A percentile compares a stretch with the other conserved stretches of the same genome.
Conservation (phyloP, 2,888 invertebrate genomes). For the Halictus ligatus region DNA sequence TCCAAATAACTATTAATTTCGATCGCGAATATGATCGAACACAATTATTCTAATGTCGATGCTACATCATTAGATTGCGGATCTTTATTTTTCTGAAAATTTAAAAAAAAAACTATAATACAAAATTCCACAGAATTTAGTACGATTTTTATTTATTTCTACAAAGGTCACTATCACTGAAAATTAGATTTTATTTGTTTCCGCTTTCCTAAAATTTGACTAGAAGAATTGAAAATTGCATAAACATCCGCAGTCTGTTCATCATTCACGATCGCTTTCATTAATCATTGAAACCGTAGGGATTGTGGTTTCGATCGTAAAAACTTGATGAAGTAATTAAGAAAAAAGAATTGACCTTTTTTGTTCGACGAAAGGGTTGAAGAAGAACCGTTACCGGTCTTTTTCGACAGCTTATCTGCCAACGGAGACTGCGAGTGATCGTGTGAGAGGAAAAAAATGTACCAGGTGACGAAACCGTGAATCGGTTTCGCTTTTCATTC, state of each 20-base stretch:
- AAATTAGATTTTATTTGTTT: no score
- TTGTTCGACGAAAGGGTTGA: slow-evolving; percentile 15
- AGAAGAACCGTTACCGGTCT: slow-evolving; percentile 32
- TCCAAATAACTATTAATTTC: not conserved
- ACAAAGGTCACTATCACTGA: no score
- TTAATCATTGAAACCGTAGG: not conserved
- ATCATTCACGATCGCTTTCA: not conserved
- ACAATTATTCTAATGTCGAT: not conserved
- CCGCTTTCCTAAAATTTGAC: no score
- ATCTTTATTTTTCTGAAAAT: no score
- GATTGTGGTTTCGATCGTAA: not conserved
- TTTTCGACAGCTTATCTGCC: slow-evolving; percentile 28
- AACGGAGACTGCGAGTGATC: slow-evolving; percentile 25
- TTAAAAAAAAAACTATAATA: no score
- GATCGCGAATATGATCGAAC: not conserved
- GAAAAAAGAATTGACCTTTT: slow-evolving; percentile 19
- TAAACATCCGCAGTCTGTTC: no score
- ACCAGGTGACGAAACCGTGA: slow-evolving; percentile 78
- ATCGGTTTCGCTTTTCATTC: slow-evolving; percentile 80
- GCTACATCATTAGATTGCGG: not conserved
- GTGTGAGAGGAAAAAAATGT: slow-evolving; percentile 44
- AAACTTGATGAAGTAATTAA: slow-evolving; percentile 19
- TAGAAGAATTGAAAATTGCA: no score
- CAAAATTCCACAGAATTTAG: no score
- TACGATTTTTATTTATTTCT: no score